Evolutionary conservation across 2,888 invertebrate species (phyloP), one percentile per base, ranked within the genome.

Genomic region (Sesamia inferens): DNA sequence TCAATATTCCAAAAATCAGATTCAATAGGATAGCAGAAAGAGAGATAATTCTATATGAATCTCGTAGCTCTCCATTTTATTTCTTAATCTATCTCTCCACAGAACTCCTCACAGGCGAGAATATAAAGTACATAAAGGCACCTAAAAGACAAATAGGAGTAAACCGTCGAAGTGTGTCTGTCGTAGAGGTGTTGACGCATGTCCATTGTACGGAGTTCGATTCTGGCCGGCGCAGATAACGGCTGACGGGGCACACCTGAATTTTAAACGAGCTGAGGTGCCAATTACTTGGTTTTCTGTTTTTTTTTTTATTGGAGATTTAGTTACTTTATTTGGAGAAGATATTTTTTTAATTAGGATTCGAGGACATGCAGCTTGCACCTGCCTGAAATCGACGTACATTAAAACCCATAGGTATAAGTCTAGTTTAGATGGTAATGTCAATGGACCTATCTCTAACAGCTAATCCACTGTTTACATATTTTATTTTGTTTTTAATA

Each of bases 161-260:
- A 78, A 76, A 81, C 78, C 59, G 80, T 79, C 71, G 48, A 48
- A 57, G 66, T 78, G 76, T 74, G 81, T 87, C 78, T 70, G 81
- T 82, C 79, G 66, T 59, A 42, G 75, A 76, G 79, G 86, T 86
- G 89, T 86, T 89, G 90, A 91, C 90, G 87, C 83, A 83, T 88
- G 93, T 92, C 93, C 92, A 92, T 92, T 93, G 92, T 91, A 71
- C 65, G 68, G 68, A 71, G 76, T 85, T 85, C 84, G 76, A 79
- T 75, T 54, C 78, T 72, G 70, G 65, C 82, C 84, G 86, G 79
- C 84, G 85, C 84, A 85, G 88, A 90, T 92, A 90, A 90, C 90
- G 85, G 85, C 90, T 90, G 90, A 88, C 83, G 88, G 81, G 90
- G 48, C 62, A 90, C 91, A 90, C 86, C 88, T 91, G 92, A 92